Base-by-base conservation (phyloP, 1,140 invertebrate species). In the Aphelenchoides besseyi region DNA sequence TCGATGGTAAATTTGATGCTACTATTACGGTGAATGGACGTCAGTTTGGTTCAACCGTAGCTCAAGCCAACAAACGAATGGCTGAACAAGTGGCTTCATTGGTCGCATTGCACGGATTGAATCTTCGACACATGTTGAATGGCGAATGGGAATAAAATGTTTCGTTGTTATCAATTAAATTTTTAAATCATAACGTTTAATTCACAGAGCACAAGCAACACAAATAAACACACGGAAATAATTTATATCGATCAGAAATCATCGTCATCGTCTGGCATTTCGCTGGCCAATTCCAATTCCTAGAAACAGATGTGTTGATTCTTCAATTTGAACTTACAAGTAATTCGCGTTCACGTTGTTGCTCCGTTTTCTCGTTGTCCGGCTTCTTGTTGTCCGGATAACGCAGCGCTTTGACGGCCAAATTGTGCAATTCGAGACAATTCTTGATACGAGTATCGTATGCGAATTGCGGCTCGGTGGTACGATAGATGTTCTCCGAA, bases 401-500 rank as follows among this genome's bases (percentile, higher is more conserved):
- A 72, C 96, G 89, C 94, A 99, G 98, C 0, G 97, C 96, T 87
- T 98, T 94, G 0, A 95, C 92, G 54, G 88, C 97, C 85, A 97
- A 93, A 86, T 98, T 98, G 82, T 98, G 95, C 68, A 98, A 89
- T 83, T 98, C 94, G 29, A 99, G 86, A 83, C 97, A 98, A 82
- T 98, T 98, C 5, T 92, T 92, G 78, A 99, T 98, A 75, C 97
- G 89, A 83, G 98, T 93, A 88, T 99, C 95, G 85, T 97, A 98
- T 74, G 94, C 94, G 55, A 94, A 86, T 82, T 98, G 91, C 0
- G 97, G 97, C 85, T 98, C 95, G 62, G 92, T 89, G 2, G 96
- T 98, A 73, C 92, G 94, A 85, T 99, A 99, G 76, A 98, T 91
- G 84, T 99, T 95, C 1, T 91, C 92, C 52, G 92, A 94, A 85